Percentiles rank a stretch among this genome's conserved stretches.
Conservation (phyloP, 2,113 vertebrate species). For the Corydoras sp. region DNA sequence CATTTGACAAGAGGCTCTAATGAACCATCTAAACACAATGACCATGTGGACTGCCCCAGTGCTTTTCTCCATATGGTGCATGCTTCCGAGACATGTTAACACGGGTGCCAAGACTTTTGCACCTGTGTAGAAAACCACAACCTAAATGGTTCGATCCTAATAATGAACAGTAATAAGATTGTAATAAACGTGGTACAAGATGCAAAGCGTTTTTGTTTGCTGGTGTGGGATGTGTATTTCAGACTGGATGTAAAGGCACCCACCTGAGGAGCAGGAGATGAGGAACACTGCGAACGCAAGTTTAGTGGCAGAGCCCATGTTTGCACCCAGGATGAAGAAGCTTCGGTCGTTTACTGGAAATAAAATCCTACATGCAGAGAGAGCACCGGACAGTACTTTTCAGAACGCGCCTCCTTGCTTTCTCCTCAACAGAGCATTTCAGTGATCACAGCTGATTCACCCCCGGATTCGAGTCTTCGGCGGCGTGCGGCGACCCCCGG, state of each 20-base stretch:
- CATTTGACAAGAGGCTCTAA: no score
- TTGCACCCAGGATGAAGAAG: conserved; percentile 58
- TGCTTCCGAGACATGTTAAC: no score
- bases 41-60: no score
- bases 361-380: conserved; percentile 16
- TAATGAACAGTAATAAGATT: no score
- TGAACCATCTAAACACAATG: no score
- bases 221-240: no score
- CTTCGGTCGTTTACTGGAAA: conserved; percentile 32
- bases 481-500: no score
- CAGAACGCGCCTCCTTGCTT: background rate
- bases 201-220: background rate
- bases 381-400: background rate
- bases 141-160: no score
- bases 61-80: no score
- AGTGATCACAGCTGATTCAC: background rate
- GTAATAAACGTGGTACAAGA: no score
- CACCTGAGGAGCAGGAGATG: conserved; percentile 98
- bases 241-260: conserved; percentile 43
- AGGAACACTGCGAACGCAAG: conserved; percentile 97
- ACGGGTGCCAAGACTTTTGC: no score
- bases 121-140: no score
- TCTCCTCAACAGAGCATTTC: conserved; percentile 7
- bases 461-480: background rate
- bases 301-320: conserved; percentile 98